These are phyloP conservation scores for Macrophya alboannulata DNA, from an alignment of 2,888 invertebrate genomes.

Conservation along the genomic window DNA sequence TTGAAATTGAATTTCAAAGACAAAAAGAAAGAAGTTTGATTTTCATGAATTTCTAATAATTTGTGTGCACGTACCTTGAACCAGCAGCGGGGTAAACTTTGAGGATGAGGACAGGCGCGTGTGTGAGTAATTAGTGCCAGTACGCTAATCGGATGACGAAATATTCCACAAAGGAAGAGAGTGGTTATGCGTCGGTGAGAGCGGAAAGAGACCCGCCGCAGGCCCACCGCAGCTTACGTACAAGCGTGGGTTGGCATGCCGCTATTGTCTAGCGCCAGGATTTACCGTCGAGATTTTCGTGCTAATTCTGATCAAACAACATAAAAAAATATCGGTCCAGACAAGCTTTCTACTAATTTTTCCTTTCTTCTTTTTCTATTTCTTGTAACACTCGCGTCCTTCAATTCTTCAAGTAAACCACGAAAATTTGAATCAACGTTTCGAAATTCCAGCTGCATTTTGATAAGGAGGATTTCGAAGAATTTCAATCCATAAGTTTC, in stretches of 20 bases:
- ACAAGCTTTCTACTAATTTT: constrained; percentile 14
- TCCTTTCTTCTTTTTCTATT: no score
- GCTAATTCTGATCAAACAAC: constrained; percentile 53
- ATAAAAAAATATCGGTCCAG: constrained; percentile 33
- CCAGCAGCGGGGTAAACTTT: constrained; percentile 36
- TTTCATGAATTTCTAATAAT: background rate
- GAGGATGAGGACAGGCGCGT: constrained; percentile 62
- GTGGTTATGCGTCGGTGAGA: constrained; percentile 21
- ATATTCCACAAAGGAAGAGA: constrained; percentile 67
- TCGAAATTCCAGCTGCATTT: no score
- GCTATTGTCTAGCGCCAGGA: constrained; percentile 48
- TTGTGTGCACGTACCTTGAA: constrained; percentile 51
- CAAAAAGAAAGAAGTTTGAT: background rate
- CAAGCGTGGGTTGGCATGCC: constrained; percentile 42
- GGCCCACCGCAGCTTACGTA: constrained; percentile 13
- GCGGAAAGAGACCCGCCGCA: background rate
- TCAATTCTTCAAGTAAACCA: no score
- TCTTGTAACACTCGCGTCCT: no score
- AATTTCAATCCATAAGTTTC: constrained; percentile 34
- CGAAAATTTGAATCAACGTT: background rate
- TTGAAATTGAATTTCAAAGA: background rate
- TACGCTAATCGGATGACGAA: constrained; percentile 75
- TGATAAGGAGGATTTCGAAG: no score
- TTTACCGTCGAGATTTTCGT: constrained; percentile 23
- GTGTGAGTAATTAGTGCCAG: constrained; percentile 72